Base-by-base conservation (phyloP, 2,888 invertebrate species). In the Aphelenchoides bicaudatus region DNA sequence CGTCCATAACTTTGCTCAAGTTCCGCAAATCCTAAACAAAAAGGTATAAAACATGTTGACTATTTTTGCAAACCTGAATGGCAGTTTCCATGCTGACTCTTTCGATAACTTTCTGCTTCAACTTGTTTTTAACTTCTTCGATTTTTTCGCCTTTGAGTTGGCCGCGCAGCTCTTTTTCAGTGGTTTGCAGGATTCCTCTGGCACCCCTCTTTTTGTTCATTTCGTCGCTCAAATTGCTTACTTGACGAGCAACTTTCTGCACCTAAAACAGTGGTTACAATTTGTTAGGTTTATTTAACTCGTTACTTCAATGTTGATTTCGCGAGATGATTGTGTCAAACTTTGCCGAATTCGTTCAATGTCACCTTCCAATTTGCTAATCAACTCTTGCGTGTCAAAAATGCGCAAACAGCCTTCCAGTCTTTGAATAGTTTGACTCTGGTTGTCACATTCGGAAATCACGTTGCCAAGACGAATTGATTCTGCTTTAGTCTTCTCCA, bases 1-100 rank as follows among this genome's bases (percentile, higher is more conserved):
- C 76, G 64, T 96, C 94, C 69, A 96, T 82, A 0, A 88, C 88
- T 52, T 85, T 84, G 51, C 86, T 86, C 79, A 90, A 93, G 62
- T 86, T 86, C 56, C 85, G 85, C 56, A 94, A 82, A 80, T 96
- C 93, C 43, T 84, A 66, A 27, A 16, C 6, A 13, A 43, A 10
- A 8, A 43, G 43, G n/a, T n/a, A n/a, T n/a, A n/a, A 19, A 43
- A n/a, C 21, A 10, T 6, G 23, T 43, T 25, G 8, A n/a, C 10
- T 19, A 10, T 6, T 21, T 10, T 10, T 21, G 10, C n/a, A 16
- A 28, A 62, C 62, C 4, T 65, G 56, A 48, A 64, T 68, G 27
- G 56, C 47, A 16, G 46, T 48, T 34, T 30, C 25, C 2, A 25
- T 39, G 38, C 63, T 37, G 16, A 29, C 37, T 16, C 56, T 43